Evolutionary conservation across 2,888 invertebrate species (phyloP).

Genomic region (Parthenolecanium corni): DNA sequence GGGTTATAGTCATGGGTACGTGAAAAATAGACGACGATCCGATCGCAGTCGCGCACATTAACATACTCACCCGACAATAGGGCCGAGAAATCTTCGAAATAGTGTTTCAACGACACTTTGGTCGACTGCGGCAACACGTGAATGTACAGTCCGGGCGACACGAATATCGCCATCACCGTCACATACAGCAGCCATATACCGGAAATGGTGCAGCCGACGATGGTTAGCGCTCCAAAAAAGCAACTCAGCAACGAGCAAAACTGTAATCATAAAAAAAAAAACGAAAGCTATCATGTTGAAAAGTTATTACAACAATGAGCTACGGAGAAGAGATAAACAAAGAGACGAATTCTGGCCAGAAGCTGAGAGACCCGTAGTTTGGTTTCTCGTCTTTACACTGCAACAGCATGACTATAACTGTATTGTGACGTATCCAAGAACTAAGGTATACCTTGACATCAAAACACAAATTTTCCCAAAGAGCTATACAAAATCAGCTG

Average conservation of each 20-base stretch:
- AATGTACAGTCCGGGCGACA: slow-evolving; percentile 9
- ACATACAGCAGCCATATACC: slow-evolving; percentile 20
- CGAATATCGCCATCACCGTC: slow-evolving; percentile 17
- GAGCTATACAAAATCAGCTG: too few relatives aligned
- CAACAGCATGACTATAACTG: too few relatives aligned
- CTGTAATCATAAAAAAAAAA: slow-evolving; percentile 15
- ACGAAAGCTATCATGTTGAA: neutral
- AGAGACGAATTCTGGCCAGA: too few relatives aligned
- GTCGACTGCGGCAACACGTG: slow-evolving; percentile 11
- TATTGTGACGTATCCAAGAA: too few relatives aligned
- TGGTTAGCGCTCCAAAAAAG: slow-evolving; percentile 12
- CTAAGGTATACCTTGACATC: too few relatives aligned
- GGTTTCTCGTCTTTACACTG: too few relatives aligned
- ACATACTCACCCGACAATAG: neutral
- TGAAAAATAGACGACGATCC: neutral
- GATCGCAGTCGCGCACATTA: neutral
- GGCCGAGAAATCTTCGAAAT: neutral
- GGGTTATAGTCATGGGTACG: neutral
- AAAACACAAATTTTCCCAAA: too few relatives aligned
- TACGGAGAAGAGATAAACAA: too few relatives aligned
- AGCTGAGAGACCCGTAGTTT: too few relatives aligned
- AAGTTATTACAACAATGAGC: neutral
- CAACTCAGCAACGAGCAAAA: slow-evolving; percentile 15
- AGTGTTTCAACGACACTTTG: slow-evolving; percentile 7
- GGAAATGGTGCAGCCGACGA: slow-evolving; percentile 22